Percentiles rank a stretch among this genome's conserved stretches.
Conservation (phyloP, 2,113 vertebrate genomes). For the Cervus canadensis region DNA sequence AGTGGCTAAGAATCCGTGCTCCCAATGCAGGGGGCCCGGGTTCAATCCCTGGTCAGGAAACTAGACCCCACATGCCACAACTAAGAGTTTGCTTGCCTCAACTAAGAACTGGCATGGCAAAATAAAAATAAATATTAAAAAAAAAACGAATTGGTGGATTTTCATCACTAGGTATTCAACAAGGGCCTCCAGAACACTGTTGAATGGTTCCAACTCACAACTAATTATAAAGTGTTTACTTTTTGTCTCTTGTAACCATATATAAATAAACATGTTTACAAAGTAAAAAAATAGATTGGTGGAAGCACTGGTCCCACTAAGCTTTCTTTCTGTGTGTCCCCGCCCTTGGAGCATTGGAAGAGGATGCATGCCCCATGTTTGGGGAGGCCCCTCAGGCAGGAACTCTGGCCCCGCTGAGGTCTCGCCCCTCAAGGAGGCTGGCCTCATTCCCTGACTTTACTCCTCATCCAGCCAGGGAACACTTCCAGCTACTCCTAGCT, state of each 20-base stretch:
- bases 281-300: background rate
- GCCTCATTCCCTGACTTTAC: background rate
- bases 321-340: background rate
- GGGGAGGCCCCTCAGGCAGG: no score
- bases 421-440: fast-evolving
- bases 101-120: background rate
- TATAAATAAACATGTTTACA: background rate
- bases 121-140: background rate
- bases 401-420: background rate
- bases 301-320: fast-evolving
- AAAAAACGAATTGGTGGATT: no score
- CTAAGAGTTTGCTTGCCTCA: background rate
- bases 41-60: background rate
- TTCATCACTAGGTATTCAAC: background rate
- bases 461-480: background rate
- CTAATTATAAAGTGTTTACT: background rate
- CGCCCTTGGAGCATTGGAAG: background rate
- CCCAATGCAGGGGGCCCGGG: background rate
- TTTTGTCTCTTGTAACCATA: background rate
- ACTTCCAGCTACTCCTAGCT: background rate
- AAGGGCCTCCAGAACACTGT: background rate
- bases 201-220: background rate
- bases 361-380: fast-evolving
- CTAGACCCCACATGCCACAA: background rate
- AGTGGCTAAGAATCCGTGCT: background rate